These are phyloP conservation scores for Araneus ventricosus DNA, from an alignment of 1,140 invertebrate species.

Conservation along the genomic window DNA sequence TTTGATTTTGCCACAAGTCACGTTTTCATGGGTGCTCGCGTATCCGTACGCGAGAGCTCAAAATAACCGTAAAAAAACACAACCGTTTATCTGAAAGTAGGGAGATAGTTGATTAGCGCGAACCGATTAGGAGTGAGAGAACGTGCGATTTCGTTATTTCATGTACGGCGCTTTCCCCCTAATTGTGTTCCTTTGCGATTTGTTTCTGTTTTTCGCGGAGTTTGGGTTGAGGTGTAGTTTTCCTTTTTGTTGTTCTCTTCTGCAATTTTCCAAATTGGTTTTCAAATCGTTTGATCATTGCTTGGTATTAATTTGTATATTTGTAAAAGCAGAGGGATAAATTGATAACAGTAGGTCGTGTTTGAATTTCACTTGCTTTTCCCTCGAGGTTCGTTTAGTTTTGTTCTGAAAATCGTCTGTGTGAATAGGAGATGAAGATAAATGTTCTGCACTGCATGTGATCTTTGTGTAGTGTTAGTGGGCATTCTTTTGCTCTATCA, in stretches of 20 bases:
- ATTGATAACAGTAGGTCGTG: neutral
- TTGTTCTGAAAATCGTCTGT: too few relatives aligned
- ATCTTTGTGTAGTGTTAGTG: too few relatives aligned
- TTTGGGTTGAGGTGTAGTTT: neutral
- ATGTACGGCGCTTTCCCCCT: neutral
- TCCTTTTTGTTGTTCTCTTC: neutral
- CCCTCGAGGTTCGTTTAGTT: neutral
- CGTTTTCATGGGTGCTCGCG: slow-evolving; percentile 4
- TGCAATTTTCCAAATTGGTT: slow-evolving; percentile 17
- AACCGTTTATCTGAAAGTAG: slow-evolving; percentile 27
- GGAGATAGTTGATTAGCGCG: neutral
- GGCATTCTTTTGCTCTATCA: too few relatives aligned
- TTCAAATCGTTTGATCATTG: slow-evolving; percentile 11
- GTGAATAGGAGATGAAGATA: too few relatives aligned
- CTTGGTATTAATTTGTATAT: neutral
- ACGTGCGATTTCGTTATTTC: neutral
- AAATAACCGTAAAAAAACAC: slow-evolving; percentile 8
- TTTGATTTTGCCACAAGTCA: slow-evolving; percentile 25
- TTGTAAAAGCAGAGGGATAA: neutral
- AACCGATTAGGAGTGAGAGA: slow-evolving; percentile 13
- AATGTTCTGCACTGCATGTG: too few relatives aligned
- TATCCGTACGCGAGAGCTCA: neutral
- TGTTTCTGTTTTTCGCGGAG: neutral
- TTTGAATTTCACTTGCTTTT: neutral
- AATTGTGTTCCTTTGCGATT: slow-evolving; percentile 20